phyloP scores from a whole-genome alignment of 2,113 vertebrate genomes.

The Ailuropoda melanoleuca region DNA sequence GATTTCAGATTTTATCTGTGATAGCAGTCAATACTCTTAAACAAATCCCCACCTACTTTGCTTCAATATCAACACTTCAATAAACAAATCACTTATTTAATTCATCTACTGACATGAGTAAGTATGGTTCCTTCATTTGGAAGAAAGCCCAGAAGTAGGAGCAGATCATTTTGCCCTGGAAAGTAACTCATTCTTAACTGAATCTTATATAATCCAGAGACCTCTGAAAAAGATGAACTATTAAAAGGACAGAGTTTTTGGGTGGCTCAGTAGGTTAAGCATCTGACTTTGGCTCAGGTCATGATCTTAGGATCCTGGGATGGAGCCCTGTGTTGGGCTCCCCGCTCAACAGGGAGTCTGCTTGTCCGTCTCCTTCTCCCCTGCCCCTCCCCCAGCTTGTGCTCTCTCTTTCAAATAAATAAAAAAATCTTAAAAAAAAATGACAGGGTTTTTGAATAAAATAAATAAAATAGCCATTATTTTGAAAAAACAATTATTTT shows the following conservation, averaged over 20 bases:
- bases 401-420: neutral
- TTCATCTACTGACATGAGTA: neutral
- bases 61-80: neutral
- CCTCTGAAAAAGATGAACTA: neutral
- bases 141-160: neutral
- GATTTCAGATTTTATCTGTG: neutral
- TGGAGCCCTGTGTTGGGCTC: neutral
- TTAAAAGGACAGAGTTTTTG: neutral
- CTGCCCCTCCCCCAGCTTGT: too few relatives aligned
- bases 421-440: neutral
- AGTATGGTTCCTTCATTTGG: neutral
- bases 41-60: neutral
- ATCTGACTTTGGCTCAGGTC: neutral
- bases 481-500: neutral
- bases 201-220: neutral
- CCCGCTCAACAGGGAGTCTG: neutral
- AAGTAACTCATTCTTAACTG: neutral
- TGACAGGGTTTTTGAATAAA: neutral
- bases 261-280: neutral
- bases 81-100: neutral
- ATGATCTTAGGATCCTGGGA: neutral
- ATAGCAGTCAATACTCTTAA: neutral
- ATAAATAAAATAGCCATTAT: neutral
- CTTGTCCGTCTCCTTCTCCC: neutral
- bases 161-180: neutral